Conservation (phyloP, 2,797 vertebrate genomes). For the Urocyon cinereoargenteus region DNA sequence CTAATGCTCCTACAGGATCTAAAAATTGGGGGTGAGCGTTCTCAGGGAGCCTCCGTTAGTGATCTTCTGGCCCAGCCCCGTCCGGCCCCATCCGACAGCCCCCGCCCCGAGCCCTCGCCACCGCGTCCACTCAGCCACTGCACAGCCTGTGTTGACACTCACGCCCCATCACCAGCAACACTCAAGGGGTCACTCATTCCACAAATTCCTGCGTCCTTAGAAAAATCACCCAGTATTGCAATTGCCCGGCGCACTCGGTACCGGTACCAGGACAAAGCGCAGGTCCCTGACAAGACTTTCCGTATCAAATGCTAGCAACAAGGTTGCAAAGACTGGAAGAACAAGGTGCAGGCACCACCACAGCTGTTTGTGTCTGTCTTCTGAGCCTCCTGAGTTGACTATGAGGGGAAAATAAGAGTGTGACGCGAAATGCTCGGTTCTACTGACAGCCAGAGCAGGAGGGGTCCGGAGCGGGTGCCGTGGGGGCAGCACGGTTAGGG, state of each 20-base stretch:
- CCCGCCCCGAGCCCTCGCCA: no score
- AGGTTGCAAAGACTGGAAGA: not conserved
- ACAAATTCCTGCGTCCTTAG: not conserved
- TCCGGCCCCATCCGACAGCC: not conserved
- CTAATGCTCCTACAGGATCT: not conserved
- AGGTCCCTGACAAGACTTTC: no score
- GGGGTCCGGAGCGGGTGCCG: accelerated
- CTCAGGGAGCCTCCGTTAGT: not conserved
- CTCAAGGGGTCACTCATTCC: not conserved
- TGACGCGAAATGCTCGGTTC: accelerated
- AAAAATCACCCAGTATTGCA: accelerated
- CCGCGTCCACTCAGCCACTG: accelerated
- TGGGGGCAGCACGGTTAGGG: accelerated
- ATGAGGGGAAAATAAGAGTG: accelerated
- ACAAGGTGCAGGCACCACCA: accelerated
- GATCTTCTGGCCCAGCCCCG: not conserved
- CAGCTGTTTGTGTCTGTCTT: accelerated
- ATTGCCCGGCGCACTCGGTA: no score
- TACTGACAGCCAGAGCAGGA: not conserved
- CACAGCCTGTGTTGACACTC: not conserved
- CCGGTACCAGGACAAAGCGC: no score
- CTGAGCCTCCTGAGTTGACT: not conserved
- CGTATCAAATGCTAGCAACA: not conserved
- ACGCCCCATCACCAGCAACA: accelerated
- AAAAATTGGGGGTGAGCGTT: not conserved